Percentiles rank a stretch among this genome's conserved stretches.
These are phyloP conservation scores for Trachurus trachurus DNA, from an alignment of 2,797 vertebrate genomes.

Conservation along the genomic window DNA sequence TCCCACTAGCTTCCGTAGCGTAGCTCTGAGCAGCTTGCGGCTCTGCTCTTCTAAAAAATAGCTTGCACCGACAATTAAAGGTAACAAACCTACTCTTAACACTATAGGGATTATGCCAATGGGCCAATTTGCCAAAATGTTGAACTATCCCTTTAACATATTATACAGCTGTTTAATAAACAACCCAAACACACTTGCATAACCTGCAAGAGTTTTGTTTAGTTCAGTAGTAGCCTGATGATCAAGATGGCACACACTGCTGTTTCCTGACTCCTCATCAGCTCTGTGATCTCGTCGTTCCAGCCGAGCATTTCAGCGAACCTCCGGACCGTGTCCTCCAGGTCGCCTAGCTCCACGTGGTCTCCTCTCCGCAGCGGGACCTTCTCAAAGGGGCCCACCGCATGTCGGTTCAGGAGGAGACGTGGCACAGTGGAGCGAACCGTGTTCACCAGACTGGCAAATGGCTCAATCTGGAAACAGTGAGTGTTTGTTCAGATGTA, in stretches of 20 bases:
- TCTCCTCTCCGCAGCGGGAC: constrained; percentile 80
- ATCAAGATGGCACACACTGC: constrained; percentile 55
- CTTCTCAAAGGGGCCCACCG: constrained; percentile 85
- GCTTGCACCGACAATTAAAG: no score
- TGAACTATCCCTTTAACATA: neutral
- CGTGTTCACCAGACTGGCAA: constrained; percentile 87
- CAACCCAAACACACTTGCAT: neutral
- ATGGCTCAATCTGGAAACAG: constrained; percentile 85
- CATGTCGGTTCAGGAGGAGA: constrained; percentile 85
- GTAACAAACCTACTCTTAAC: no score
- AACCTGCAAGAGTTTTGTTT: neutral
- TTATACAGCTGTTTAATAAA: neutral
- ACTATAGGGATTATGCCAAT: no score
- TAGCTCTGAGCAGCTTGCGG: no score
- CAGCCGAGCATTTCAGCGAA: constrained; percentile 85
- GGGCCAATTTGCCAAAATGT: no score
- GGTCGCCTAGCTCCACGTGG: constrained; percentile 85
- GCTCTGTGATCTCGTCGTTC: constrained; percentile 81
- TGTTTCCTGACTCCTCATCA: constrained; percentile 80
- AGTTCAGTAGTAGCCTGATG: neutral
- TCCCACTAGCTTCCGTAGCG: no score
- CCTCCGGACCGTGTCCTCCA: constrained; percentile 77
- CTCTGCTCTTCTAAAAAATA: no score
- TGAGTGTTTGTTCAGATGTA: neutral
- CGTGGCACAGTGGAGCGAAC: constrained; percentile 85